Evolutionary conservation across 1,140 invertebrate species (phyloP).

Genomic region (Drosophila melanogaster): DNA sequence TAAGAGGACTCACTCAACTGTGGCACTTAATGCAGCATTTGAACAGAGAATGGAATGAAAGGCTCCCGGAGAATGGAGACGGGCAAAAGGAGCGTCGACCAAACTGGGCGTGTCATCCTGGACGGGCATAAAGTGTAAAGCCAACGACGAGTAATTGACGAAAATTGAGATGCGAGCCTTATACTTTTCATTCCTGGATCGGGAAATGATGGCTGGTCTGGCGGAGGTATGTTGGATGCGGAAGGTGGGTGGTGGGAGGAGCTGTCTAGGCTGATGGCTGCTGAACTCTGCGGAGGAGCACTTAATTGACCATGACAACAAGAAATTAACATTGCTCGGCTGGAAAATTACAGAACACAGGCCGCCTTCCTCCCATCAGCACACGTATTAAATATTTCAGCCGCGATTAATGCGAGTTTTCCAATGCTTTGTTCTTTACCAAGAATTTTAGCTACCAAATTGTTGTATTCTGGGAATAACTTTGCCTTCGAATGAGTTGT

Average conservation of each 20-base stretch:
- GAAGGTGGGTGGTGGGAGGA: not conserved
- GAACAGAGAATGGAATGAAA: conserved; percentile 66
- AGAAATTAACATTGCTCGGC: conserved; percentile 75
- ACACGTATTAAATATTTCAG: conserved; percentile 60
- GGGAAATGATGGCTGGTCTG: conserved; percentile 15
- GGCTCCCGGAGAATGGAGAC: conserved; percentile 25
- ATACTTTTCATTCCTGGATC: conserved; percentile 52
- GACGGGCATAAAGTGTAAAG: conserved; percentile 58
- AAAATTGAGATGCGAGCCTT: conserved; percentile 72
- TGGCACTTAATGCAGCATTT: conserved; percentile 71
- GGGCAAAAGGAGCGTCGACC: conserved; percentile 21
- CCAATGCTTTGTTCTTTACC: conserved; percentile 12
- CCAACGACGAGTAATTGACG: conserved; percentile 69
- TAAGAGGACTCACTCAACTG: conserved; percentile 66
- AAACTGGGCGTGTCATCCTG: conserved; percentile 50
- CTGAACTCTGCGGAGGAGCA: conserved; percentile 47
- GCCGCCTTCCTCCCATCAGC: not conserved
- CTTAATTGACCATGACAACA: conserved; percentile 81
- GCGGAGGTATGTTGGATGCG: not conserved
- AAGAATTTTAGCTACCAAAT: conserved; percentile 49
- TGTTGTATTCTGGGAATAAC: conserved; percentile 12
- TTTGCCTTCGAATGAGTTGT: conserved; percentile 8
- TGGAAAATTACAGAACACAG: conserved; percentile 57
- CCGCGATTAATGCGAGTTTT: conserved; percentile 26
- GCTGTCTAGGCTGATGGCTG: conserved; percentile 32